phyloP scores from a whole-genome alignment of 1,140 invertebrate species.

The Watersipora subatra region DNA sequence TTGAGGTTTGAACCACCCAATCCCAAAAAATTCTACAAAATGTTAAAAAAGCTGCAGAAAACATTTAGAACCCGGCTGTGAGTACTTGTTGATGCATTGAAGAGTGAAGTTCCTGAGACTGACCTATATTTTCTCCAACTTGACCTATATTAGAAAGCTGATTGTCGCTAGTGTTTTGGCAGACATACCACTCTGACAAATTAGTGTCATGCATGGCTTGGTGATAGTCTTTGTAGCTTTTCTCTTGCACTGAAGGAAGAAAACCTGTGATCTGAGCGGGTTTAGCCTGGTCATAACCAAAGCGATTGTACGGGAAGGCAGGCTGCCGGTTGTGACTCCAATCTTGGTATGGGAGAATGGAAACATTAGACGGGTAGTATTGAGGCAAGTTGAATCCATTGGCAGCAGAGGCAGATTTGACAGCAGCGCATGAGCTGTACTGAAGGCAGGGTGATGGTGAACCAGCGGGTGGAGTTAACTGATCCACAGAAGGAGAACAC shows the following conservation, averaged over 20 bases:
- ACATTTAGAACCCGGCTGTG: not conserved
- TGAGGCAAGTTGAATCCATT: not conserved
- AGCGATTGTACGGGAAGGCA: not conserved
- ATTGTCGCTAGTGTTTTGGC: not conserved
- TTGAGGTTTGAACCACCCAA: no score
- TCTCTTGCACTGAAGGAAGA: not conserved
- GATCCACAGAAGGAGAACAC: conserved; percentile 5
- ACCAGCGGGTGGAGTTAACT: not conserved
- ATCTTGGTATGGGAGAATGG: not conserved
- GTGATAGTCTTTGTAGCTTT: not conserved
- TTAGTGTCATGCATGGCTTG: not conserved
- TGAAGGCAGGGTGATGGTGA: not conserved
- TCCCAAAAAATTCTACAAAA: no score
- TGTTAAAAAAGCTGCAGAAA: no score
- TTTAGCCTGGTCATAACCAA: not conserved
- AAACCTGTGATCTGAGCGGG: not conserved
- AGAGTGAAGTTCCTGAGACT: not conserved
- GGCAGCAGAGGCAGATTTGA: not conserved
- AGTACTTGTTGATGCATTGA: not conserved
- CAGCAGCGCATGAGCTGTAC: not conserved
- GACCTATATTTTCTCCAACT: not conserved
- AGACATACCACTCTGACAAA: not conserved
- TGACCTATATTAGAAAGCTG: not conserved
- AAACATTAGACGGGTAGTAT: not conserved
- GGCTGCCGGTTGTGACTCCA: not conserved